Conservation (phyloP, 1,140 invertebrate genomes). For the Scylla paramamosain region DNA sequence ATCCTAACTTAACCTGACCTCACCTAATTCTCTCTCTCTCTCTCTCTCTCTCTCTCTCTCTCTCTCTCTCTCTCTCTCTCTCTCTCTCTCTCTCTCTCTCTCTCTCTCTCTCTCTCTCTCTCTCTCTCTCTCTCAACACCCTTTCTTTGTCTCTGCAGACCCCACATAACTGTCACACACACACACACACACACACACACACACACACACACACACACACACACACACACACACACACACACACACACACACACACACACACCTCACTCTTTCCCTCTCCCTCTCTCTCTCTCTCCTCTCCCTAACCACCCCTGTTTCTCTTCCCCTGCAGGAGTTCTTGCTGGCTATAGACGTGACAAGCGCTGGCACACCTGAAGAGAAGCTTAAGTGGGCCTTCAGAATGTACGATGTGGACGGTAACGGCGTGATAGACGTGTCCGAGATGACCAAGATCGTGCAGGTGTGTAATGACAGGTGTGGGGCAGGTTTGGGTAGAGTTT, state of each 20-base stretch:
- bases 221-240: slow-evolving; percentile 39
- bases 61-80: not conserved
- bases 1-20: not conserved
- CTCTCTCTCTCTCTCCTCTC: slow-evolving; percentile 43
- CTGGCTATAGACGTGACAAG: slow-evolving; percentile 99
- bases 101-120: not conserved
- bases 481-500: too few species aligned
- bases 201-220: slow-evolving; percentile 35
- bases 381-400: slow-evolving; percentile 99
- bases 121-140: not conserved
- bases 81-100: not conserved
- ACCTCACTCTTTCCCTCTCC: not conserved
- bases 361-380: slow-evolving; percentile 98
- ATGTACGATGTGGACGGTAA: slow-evolving; percentile 99
- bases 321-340: slow-evolving; percentile 89
- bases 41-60: slow-evolving; percentile 38
- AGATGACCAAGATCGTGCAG: slow-evolving; percentile 75
- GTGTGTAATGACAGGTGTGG: not conserved
- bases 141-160: too few species aligned
- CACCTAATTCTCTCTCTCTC: not conserved
- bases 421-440: slow-evolving; percentile 97
- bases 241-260: slow-evolving; percentile 1
- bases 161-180: not conserved
- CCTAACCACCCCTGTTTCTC: not conserved
- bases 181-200: slow-evolving; percentile 3